Evolutionary conservation across 2,797 vertebrate genomes (phyloP).

Genomic region (Eupleurogrammus muticus): DNA sequence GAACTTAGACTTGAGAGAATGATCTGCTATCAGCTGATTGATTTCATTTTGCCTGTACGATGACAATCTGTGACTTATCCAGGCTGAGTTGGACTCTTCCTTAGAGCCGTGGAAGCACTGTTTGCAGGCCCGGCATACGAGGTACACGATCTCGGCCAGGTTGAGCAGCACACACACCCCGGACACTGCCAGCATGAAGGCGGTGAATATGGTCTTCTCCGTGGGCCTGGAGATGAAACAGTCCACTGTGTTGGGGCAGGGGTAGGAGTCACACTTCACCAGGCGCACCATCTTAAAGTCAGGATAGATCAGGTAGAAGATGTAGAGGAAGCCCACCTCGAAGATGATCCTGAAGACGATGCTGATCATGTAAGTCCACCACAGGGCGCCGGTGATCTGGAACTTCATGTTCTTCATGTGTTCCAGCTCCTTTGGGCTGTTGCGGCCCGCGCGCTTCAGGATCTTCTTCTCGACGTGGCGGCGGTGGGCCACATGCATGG

Average conservation of each 20-base stretch:
- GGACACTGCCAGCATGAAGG: conserved; percentile 96
- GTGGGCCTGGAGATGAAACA: conserved; percentile 98
- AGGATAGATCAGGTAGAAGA: conserved; percentile 97
- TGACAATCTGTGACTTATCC: conserved; percentile 85
- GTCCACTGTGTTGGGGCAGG: conserved; percentile 97
- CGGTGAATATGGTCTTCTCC: conserved; percentile 97
- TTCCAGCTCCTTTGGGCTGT: conserved; percentile 89
- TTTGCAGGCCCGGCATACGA: conserved; percentile 88
- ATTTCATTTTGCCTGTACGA: conserved; percentile 95
- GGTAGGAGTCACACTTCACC: conserved; percentile 96
- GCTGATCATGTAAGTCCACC: conserved; percentile 98
- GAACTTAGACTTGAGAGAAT: conserved; percentile 82
- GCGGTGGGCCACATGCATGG: conserved; percentile 98
- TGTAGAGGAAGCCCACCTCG: conserved; percentile 94
- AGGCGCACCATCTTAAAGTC: conserved; percentile 96
- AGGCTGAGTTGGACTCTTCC: conserved; percentile 84
- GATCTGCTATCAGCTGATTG: conserved; percentile 90
- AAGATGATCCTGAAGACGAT: conserved; percentile 94
- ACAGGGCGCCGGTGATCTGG: conserved; percentile 91
- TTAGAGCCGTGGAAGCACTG: conserved; percentile 82
- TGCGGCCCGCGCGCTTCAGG: conserved; percentile 87
- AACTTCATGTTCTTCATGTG: conserved; percentile 95
- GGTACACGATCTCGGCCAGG: conserved; percentile 91
- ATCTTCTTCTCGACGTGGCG: conserved; percentile 96
- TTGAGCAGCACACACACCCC: conserved; percentile 96